phyloP scores from a whole-genome alignment of 1,140 invertebrate species.

The Megalopta genalis region DNA sequence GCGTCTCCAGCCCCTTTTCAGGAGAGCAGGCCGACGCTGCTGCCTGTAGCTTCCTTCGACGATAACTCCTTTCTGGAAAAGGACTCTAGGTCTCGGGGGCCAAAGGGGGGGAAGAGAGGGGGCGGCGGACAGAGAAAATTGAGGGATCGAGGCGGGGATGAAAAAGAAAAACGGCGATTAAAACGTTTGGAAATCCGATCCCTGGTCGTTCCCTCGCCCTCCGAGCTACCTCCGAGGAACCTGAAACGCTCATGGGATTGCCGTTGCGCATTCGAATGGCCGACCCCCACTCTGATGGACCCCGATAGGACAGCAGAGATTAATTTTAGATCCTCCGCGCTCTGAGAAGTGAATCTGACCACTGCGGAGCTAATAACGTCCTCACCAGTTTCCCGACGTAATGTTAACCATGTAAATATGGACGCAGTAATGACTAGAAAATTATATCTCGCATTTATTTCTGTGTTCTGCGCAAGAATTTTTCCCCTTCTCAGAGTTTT shows the following conservation, averaged over 20 bases:
- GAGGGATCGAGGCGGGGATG: constrained; percentile 16
- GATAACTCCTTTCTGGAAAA: constrained; percentile 75
- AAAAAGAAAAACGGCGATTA: constrained; percentile 65
- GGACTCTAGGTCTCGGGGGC: constrained; percentile 22
- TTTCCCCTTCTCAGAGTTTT: too few species aligned
- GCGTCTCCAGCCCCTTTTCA: constrained; percentile 62
- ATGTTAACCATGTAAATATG: not conserved
- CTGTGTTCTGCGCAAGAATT: too few species aligned
- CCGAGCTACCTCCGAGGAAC: not conserved
- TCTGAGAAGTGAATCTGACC: not conserved
- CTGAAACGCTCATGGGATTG: constrained; percentile 6
- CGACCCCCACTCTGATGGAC: not conserved
- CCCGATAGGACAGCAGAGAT: not conserved
- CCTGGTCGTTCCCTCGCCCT: constrained; percentile 21
- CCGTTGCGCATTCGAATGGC: not conserved
- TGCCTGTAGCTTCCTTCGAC: constrained; percentile 71
- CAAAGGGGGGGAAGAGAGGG: constrained; percentile 7
- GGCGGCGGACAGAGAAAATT: not conserved
- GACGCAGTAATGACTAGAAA: too few species aligned
- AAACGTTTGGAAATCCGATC: constrained; percentile 67
- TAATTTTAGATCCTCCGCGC: not conserved
- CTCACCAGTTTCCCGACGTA: too few species aligned
- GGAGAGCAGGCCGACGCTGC: constrained; percentile 61
- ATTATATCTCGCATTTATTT: too few species aligned
- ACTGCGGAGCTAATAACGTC: not conserved